These are phyloP conservation scores for Sorex maritimensis DNA, from an alignment of 2,797 vertebrate genomes.

Conservation along the genomic window DNA sequence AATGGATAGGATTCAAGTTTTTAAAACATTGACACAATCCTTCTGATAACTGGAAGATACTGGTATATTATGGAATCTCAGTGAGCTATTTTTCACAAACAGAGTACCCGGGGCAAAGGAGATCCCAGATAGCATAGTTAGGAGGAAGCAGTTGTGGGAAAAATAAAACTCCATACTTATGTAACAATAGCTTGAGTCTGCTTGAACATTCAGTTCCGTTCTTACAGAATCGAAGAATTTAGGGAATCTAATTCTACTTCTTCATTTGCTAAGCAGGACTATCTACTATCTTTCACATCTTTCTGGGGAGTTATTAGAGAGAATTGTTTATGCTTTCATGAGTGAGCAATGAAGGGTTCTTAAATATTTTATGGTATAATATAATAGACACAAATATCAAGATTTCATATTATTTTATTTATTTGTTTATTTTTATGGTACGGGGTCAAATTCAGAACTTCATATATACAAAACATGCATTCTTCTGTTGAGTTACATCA, in stretches of 20 bases:
- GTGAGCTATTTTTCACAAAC: neutral
- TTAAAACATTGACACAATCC: constrained; percentile 40
- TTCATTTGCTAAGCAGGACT: neutral
- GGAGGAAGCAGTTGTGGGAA: neutral
- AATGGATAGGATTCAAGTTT: neutral
- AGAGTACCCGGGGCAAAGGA: neutral
- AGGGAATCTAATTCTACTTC: neutral
- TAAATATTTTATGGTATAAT: constrained; percentile 15
- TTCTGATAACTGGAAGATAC: neutral
- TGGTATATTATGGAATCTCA: neutral
- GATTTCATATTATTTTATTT: neutral
- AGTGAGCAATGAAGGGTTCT: constrained; percentile 3
- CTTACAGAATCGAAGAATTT: constrained; percentile 28
- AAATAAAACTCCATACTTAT: constrained; percentile 18
- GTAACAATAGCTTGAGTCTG: neutral
- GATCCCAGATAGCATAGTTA: neutral
- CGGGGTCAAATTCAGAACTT: too few relatives aligned
- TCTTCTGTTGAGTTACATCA: too few relatives aligned
- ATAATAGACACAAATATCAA: neutral
- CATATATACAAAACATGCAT: too few relatives aligned
- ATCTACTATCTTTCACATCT: neutral
- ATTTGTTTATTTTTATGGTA: too few relatives aligned
- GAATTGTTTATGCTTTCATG: neutral
- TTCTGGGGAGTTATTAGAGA: neutral
- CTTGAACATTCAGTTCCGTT: neutral